phyloP scores from a whole-genome alignment of 1,140 invertebrate species.

The Lycorma delicatula region DNA sequence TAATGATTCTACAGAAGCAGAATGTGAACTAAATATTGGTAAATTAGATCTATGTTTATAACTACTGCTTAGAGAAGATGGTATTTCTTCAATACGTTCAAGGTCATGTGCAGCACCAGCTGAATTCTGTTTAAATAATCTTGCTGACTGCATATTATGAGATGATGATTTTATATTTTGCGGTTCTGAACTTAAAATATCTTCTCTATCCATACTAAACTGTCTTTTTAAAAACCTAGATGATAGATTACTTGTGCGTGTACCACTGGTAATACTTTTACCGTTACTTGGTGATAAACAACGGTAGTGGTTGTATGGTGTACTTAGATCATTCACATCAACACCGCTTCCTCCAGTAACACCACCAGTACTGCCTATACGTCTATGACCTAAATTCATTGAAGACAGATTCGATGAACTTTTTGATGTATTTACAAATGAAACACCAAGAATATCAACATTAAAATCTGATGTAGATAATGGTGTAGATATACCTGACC shows the following conservation, averaged over 20 bases:
- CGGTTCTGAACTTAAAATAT: neutral
- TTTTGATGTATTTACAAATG: slow-evolving; percentile 35
- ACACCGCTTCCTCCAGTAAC: slow-evolving; percentile 28
- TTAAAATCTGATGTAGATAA: slow-evolving; percentile 23
- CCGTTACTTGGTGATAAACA: slow-evolving; percentile 58
- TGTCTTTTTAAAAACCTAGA: no score
- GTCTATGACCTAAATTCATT: neutral
- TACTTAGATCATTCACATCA: slow-evolving; percentile 55
- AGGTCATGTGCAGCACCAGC: slow-evolving; percentile 57
- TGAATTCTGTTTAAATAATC: slow-evolving; percentile 59
- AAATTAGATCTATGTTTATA: no score
- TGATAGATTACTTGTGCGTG: neutral
- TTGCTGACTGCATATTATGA: slow-evolving; percentile 42
- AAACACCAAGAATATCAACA: slow-evolving; percentile 28
- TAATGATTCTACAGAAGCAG: no score
- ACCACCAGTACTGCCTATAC: neutral
- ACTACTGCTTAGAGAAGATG: no score
- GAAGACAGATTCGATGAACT: slow-evolving; percentile 17
- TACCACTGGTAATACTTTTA: slow-evolving; percentile 33
- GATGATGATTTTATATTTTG: neutral
- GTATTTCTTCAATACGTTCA: slow-evolving; percentile 56
- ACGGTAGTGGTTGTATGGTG: slow-evolving; percentile 60
- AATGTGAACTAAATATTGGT: no score
- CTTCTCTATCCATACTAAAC: neutral
- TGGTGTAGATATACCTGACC: slow-evolving; percentile 14